phyloP scores from a whole-genome alignment of 2,888 invertebrate genomes.

The Sicus ferrugineus region DNA sequence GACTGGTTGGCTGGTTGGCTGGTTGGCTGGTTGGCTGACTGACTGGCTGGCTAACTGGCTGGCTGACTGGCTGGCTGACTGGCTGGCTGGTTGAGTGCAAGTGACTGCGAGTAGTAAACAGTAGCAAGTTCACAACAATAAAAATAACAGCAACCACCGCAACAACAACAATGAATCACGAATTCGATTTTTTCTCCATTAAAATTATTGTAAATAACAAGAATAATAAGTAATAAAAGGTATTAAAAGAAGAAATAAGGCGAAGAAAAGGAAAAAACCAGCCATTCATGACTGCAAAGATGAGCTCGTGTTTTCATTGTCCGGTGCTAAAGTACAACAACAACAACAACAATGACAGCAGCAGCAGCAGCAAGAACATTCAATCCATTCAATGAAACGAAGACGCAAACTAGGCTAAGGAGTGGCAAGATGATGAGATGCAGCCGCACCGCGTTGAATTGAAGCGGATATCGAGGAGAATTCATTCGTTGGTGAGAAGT shows the following conservation, averaged over 20 bases:
- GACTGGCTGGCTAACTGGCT: not conserved
- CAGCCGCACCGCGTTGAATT: not conserved
- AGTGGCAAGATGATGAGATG: not conserved
- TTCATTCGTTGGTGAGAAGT: not conserved
- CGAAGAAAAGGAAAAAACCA: not conserved
- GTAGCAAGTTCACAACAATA: not conserved
- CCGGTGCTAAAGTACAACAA: not conserved
- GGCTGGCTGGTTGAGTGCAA: too few relatives aligned
- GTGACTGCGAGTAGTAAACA: too few relatives aligned
- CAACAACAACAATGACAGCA: not conserved
- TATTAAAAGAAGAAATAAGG: not conserved
- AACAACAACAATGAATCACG: conserved; percentile 13
- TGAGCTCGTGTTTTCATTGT: not conserved
- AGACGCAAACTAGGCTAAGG: conserved; percentile 3
- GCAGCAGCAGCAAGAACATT: too few relatives aligned
- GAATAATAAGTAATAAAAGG: conserved; percentile 2
- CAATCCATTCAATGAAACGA: too few relatives aligned
- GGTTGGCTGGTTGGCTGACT: not conserved
- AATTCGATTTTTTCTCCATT: conserved; percentile 14
- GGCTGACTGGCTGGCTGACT: not conserved
- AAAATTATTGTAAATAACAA: conserved; percentile 1
- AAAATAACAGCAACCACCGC: not conserved
- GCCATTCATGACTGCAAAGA: not conserved
- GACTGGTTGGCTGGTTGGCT: too few relatives aligned
- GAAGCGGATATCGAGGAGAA: not conserved